phyloP scores from a whole-genome alignment of 2,888 invertebrate species.

The Lasius fuliginosus region DNA sequence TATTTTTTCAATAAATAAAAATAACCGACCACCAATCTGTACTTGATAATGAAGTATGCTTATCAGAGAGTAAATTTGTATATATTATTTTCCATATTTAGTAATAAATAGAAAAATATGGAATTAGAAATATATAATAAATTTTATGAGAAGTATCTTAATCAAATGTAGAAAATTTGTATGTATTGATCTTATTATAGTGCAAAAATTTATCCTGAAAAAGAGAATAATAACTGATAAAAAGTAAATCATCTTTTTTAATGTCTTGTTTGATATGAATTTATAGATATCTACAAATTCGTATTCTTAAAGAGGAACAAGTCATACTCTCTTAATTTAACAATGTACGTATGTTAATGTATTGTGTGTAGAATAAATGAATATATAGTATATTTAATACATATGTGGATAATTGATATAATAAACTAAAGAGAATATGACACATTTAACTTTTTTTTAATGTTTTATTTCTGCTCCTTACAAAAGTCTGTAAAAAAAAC shows the following conservation, averaged over 20 bases:
- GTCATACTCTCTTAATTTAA: neutral
- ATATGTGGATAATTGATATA: neutral
- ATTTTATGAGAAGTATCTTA: neutral
- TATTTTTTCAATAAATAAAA: neutral
- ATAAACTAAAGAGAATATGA: slow-evolving; percentile 16
- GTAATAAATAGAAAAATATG: slow-evolving; percentile 12
- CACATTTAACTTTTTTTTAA: slow-evolving; percentile 41
- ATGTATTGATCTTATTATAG: neutral
- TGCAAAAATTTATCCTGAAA: neutral
- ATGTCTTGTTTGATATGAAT: neutral
- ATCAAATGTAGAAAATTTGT: neutral
- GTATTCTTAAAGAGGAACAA: neutral
- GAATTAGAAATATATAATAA: neutral
- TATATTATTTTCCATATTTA: slow-evolving; percentile 53
- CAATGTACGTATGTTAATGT: neutral
- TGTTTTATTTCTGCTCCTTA: slow-evolving; percentile 72
- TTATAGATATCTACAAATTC: neutral
- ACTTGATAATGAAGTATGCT: neutral
- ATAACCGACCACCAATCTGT: neutral
- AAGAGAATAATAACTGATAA: neutral
- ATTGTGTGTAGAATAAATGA: neutral
- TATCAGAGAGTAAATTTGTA: slow-evolving; percentile 29
- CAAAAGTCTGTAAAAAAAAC: slow-evolving; percentile 75
- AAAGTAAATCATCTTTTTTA: neutral
- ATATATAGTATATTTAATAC: slow-evolving; percentile 1